Conservation (phyloP, 2,888 invertebrate genomes). For the Ganaspis brasiliensis region DNA sequence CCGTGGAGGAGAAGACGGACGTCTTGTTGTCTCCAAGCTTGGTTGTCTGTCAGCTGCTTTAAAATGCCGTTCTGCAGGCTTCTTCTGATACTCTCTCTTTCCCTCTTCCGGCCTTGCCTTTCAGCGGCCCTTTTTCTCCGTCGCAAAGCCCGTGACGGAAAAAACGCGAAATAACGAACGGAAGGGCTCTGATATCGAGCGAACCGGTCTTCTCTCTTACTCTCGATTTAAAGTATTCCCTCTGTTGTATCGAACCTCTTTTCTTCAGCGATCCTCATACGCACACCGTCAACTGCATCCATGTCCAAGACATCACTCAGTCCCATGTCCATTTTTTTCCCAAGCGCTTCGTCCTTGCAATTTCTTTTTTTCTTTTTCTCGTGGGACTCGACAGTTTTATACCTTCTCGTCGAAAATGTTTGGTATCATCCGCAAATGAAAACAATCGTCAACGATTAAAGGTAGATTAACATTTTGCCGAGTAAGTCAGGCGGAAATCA, state of each 20-base stretch:
- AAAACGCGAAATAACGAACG: constrained; percentile 73
- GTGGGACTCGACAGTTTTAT: constrained; percentile 26
- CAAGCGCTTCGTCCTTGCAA: constrained; percentile 24
- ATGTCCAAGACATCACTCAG: constrained; percentile 46
- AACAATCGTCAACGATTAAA: not conserved
- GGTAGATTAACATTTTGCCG: not conserved
- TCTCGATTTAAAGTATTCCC: constrained; percentile 62
- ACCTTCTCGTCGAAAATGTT: constrained; percentile 32
- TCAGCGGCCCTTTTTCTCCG: constrained; percentile 41
- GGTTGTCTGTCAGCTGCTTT: constrained; percentile 71
- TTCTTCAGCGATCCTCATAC: constrained; percentile 43
- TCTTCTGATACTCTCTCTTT: constrained; percentile 47
- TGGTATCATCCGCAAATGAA: not conserved
- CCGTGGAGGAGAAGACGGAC: constrained; percentile 60
- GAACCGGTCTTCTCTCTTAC: constrained; percentile 62
- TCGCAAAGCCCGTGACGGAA: constrained; percentile 56
- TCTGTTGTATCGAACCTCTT: constrained; percentile 52
- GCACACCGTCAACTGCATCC: constrained; percentile 22
- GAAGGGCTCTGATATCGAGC: constrained; percentile 53
- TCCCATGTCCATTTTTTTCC: constrained; percentile 31
- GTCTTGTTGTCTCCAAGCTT: constrained; percentile 67
- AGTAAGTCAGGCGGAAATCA: constrained; percentile 9
- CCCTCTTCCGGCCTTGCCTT: constrained; percentile 54
- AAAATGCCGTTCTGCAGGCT: constrained; percentile 65
- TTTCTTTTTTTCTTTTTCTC: constrained; percentile 10